phyloP scores from a whole-genome alignment of 2,888 invertebrate species.

The Nyleta sp. region DNA sequence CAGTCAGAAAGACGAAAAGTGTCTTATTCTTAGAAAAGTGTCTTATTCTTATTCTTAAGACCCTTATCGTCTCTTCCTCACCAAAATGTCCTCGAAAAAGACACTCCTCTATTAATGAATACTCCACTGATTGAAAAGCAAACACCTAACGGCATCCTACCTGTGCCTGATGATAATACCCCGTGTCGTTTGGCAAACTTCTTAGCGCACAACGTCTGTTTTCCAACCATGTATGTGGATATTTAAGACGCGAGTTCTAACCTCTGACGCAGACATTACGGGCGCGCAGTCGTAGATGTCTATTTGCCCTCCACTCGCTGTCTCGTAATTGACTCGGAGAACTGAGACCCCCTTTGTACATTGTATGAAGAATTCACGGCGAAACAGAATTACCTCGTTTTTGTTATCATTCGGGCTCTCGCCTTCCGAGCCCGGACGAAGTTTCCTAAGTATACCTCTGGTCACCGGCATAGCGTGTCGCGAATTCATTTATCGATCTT shows the following conservation, averaged over 20 bases:
- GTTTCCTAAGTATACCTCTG: conserved; percentile 12
- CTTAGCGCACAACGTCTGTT: too few species aligned
- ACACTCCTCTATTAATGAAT: too few species aligned
- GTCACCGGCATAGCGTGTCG: conserved; percentile 31
- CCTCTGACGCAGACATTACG: conserved; percentile 38
- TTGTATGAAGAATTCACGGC: conserved; percentile 36
- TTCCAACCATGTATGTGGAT: too few species aligned
- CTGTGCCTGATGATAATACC: too few species aligned
- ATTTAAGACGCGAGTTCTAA: conserved; percentile 52
- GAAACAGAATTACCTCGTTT: conserved; percentile 38
- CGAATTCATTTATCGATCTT: conserved; percentile 70
- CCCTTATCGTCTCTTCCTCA: too few species aligned
- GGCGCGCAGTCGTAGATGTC: conserved; percentile 23
- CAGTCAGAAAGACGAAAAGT: too few species aligned
- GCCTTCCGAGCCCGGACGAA: not conserved
- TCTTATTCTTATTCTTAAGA: too few species aligned
- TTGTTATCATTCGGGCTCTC: conserved; percentile 11
- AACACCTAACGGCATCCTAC: too few species aligned
- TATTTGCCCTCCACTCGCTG: conserved; percentile 56
- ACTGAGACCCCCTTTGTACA: not conserved
- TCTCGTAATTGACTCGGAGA: conserved; percentile 51
- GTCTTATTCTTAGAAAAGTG: too few species aligned
- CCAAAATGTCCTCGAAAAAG: too few species aligned
- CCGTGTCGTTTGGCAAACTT: too few species aligned
- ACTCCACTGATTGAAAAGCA: too few species aligned